phyloP scores from a whole-genome alignment of 1,140 invertebrate genomes.

The Pseudachorutes palmiensis region DNA sequence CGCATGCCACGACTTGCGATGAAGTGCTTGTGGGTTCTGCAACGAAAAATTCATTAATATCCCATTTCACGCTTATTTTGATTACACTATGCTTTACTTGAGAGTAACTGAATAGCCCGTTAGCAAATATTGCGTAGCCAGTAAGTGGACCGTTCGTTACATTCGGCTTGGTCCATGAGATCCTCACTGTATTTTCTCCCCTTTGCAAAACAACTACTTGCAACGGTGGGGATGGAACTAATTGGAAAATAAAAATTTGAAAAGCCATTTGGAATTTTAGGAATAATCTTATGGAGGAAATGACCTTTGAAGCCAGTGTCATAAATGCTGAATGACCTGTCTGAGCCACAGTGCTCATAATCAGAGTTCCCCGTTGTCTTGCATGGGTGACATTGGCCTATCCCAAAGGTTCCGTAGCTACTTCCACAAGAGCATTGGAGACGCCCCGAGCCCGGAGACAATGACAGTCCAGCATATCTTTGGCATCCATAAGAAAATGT shows the following conservation, averaged over 20 bases:
- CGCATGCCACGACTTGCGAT: conserved; percentile 41
- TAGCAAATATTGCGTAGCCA: conserved; percentile 49
- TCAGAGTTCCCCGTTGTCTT: conserved; percentile 18
- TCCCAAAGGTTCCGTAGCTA: conserved; percentile 41
- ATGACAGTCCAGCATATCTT: conserved; percentile 33
- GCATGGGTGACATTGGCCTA: conserved; percentile 45
- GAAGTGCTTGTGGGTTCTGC: conserved; percentile 14
- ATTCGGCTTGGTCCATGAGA: conserved; percentile 52
- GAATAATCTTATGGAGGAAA: conserved; percentile 1
- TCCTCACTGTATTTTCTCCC: conserved; percentile 43
- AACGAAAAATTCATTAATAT: conserved; percentile 38
- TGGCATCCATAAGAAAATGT: too few species aligned
- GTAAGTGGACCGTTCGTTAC: conserved; percentile 54
- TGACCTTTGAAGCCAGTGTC: conserved; percentile 47
- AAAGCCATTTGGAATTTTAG: background rate
- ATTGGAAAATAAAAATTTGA: conserved; percentile 9
- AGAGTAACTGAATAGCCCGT: conserved; percentile 29
- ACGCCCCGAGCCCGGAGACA: conserved; percentile 7
- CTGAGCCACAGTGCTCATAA: conserved; percentile 43
- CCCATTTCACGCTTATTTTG: conserved; percentile 37
- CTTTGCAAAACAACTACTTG: conserved; percentile 34
- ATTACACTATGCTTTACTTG: conserved; percentile 16
- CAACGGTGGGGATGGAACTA: conserved; percentile 37
- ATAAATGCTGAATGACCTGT: conserved; percentile 45
- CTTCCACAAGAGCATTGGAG: conserved; percentile 45